Percentiles rank a stretch among this genome's conserved stretches.
Evolutionary conservation across 2,888 invertebrate species (phyloP).

Genomic region (Sussaba pulchella): DNA sequence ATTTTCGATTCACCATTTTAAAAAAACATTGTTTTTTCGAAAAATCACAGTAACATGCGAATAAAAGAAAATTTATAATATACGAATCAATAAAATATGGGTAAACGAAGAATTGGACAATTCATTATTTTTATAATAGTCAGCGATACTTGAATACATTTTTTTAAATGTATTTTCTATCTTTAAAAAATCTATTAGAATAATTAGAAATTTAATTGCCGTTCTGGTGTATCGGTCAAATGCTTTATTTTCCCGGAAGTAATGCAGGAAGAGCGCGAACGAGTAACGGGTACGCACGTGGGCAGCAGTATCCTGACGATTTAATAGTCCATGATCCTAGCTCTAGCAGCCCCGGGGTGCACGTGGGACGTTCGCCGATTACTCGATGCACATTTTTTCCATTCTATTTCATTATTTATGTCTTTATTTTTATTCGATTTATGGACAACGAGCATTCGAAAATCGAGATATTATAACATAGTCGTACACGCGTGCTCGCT

Average conservation of each 20-base stretch:
- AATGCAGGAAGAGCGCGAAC: constrained; percentile 47
- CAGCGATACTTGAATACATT: too few species aligned
- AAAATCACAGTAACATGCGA: too few species aligned
- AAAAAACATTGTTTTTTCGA: too few species aligned
- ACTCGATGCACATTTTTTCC: constrained; percentile 16
- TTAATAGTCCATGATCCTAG: constrained; percentile 37
- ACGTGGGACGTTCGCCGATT: constrained; percentile 52
- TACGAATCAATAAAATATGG: too few species aligned
- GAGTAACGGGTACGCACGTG: constrained; percentile 56
- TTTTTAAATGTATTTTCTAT: too few species aligned
- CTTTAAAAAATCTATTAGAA: too few species aligned
- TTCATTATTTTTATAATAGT: too few species aligned
- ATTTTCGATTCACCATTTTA: too few species aligned
- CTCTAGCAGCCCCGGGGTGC: constrained; percentile 18
- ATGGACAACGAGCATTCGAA: constrained; percentile 15
- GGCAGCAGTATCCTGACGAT: constrained; percentile 33
- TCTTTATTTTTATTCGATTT: constrained; percentile 40
- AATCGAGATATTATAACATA: constrained; percentile 29
- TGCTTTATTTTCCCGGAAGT: constrained; percentile 55
- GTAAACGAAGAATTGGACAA: too few species aligned
- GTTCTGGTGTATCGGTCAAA: constrained; percentile 1
- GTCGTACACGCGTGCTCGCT: constrained; percentile 20
- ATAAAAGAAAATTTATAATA: too few species aligned
- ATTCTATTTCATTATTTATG: constrained; percentile 42
- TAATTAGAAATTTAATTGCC: not conserved